Evolutionary conservation across 2,797 vertebrate genomes (phyloP), one percentile per base, ranked within the genome.

Genomic region (Melanotaenia nigrans): DNA sequence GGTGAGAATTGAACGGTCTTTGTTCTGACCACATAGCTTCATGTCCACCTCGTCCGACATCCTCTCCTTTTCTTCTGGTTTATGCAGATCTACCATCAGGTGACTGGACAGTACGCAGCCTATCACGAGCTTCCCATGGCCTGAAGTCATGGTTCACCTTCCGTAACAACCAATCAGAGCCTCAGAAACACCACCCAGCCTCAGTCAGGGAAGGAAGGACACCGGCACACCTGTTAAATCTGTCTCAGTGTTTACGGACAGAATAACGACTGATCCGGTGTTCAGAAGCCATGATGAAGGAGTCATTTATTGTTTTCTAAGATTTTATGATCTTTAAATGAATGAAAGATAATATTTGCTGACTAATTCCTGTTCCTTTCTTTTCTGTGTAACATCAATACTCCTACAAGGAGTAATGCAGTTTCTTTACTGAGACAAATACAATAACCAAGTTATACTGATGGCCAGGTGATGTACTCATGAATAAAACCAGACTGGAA

Each of bases 41-140:
- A 51, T 51, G 6, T 51, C 58, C 38, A 1, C 40, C 18, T 36
- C 2, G 2, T 6, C 18, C 0, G 5, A 0, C 1, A 18, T 20
- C 11, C 45, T 9, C 2, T 30, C 2, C 12, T 18, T 58, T 25
- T 40, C 0, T 53, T 10, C 2, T 1, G 51, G n/a, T 63, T 68
- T 86, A 75, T n/a, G 18, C 95, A 99, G 98, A 95, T 99, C 87
- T 98, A 97, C 88, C 96, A 96, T 76, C 94, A 98, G 0, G 96
- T 97, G 87, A 98, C 96, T 10, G 96, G 97, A 71, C 92, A 92
- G 81, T 96, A 97, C 0, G 92, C 98, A 0, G 96, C 95, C 65
- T 94, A 90, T 78, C 95, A 97, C 18, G 96, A 99, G 75, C 93
- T 98, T 73, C 95, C 97, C 0, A 95, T 97, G 96, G 95, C 95